phyloP scores from a whole-genome alignment of 2,888 invertebrate species.

The Dolichomitus sp. region DNA sequence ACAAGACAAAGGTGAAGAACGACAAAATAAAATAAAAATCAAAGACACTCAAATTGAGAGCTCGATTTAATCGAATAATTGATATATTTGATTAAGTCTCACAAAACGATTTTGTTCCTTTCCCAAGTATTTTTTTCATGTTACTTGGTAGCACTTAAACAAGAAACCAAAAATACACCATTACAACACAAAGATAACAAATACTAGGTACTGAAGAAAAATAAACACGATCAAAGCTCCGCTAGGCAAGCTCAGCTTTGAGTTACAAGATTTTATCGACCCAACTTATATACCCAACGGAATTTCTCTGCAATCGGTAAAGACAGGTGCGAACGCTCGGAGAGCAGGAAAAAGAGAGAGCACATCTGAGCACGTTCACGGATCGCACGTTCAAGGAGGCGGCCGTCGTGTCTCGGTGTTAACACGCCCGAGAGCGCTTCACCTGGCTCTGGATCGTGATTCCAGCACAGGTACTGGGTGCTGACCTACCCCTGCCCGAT shows the following conservation, averaged over 20 bases:
- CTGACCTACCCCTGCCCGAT: conserved; percentile 64
- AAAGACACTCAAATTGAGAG: no score
- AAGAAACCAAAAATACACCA: no score
- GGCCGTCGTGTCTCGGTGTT: conserved; percentile 21
- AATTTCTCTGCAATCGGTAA: not conserved
- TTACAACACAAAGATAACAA: not conserved
- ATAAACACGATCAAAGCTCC: not conserved
- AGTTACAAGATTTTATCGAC: not conserved
- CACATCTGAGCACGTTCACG: conserved; percentile 48
- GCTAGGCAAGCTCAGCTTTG: not conserved
- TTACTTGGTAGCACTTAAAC: no score
- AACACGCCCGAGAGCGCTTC: conserved; percentile 41
- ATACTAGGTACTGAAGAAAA: not conserved
- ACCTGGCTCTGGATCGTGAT: conserved; percentile 59
- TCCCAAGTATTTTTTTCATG: no score
- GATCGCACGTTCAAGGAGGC: conserved; percentile 18
- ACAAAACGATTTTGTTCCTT: no score
- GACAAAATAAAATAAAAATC: no score
- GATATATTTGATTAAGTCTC: no score
- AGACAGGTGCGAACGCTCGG: conserved; percentile 42
- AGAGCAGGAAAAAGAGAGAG: conserved; percentile 8
- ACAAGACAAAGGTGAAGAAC: no score
- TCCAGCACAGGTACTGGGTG: conserved; percentile 53
- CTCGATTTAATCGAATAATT: no score
- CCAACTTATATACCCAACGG: not conserved